Evolutionary conservation across 2,113 vertebrate genomes (phyloP).

Genomic region (Nyctereutes procyonoides): DNA sequence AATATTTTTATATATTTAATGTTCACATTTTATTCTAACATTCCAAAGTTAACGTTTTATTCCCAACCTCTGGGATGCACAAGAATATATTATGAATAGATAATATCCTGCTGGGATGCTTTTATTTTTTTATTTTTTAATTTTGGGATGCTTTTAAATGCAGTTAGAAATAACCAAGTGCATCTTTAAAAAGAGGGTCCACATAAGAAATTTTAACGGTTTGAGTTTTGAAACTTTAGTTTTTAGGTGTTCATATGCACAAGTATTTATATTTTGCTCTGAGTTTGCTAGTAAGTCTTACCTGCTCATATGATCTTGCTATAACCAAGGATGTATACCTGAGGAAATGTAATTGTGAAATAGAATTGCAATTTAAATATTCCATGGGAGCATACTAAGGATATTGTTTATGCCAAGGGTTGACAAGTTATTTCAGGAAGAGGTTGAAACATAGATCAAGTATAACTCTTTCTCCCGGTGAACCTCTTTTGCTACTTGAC

Average conservation of each 20-base stretch:
- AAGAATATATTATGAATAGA: background rate
- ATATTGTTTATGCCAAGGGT: background rate
- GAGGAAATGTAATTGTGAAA: background rate
- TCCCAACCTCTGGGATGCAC: background rate
- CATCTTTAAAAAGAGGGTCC: background rate
- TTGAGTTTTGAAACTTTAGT: background rate
- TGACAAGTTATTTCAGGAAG: background rate
- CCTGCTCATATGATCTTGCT: background rate
- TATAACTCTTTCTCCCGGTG: background rate
- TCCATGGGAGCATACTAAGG: background rate
- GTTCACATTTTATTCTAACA: constrained; percentile 19
- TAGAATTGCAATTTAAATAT: constrained; percentile 51
- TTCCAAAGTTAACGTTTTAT: background rate
- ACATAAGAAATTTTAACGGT: background rate
- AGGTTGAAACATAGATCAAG: constrained; percentile 7
- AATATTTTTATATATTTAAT: constrained; percentile 42
- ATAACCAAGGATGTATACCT: background rate
- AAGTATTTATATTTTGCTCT: constrained; percentile 41
- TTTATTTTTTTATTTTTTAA: background rate
- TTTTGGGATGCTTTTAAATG: constrained; percentile 1
- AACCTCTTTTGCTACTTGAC: constrained; percentile 35
- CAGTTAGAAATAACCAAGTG: constrained; percentile 2
- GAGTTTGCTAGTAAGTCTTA: constrained; percentile 7
- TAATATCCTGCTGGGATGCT: background rate
- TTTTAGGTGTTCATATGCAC: background rate